Percentiles rank a stretch among this genome's conserved stretches.
These are phyloP conservation scores for Accipiter cooperii DNA, from an alignment of 2,113 vertebrate species.

Conservation along the genomic window DNA sequence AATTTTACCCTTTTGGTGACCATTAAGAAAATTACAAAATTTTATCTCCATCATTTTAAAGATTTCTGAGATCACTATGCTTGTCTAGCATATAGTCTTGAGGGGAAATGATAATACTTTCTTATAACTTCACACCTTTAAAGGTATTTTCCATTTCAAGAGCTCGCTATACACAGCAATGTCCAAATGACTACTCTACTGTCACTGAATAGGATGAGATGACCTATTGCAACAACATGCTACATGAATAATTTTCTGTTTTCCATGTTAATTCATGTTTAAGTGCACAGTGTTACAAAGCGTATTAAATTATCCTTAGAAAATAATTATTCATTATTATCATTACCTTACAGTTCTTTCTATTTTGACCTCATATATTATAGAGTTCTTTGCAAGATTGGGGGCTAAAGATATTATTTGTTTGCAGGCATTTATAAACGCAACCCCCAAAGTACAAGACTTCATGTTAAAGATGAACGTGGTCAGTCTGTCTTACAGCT, in stretches of 20 bases:
- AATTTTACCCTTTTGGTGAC: background rate
- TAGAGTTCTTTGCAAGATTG: background rate
- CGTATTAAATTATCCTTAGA: background rate
- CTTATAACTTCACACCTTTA: background rate
- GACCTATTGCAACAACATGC: background rate
- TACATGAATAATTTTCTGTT: background rate
- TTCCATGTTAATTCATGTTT: background rate
- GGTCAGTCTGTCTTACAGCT: background rate
- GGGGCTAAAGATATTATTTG: background rate
- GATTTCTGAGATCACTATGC: background rate
- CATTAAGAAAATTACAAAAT: background rate
- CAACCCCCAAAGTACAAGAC: background rate
- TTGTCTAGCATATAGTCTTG: background rate
- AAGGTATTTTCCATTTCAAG: background rate
- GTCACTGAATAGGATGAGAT: background rate
- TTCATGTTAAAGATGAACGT: background rate
- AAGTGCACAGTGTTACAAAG: background rate
- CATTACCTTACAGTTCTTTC: background rate
- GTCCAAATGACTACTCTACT: background rate
- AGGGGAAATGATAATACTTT: background rate
- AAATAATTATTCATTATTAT: background rate
- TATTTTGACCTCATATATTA: background rate
- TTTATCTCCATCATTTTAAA: background rate
- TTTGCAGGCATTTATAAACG: background rate
- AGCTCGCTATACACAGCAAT: background rate